Evolutionary conservation across 2,797 vertebrate genomes (phyloP).

Genomic region (Thamnophis elegans): DNA sequence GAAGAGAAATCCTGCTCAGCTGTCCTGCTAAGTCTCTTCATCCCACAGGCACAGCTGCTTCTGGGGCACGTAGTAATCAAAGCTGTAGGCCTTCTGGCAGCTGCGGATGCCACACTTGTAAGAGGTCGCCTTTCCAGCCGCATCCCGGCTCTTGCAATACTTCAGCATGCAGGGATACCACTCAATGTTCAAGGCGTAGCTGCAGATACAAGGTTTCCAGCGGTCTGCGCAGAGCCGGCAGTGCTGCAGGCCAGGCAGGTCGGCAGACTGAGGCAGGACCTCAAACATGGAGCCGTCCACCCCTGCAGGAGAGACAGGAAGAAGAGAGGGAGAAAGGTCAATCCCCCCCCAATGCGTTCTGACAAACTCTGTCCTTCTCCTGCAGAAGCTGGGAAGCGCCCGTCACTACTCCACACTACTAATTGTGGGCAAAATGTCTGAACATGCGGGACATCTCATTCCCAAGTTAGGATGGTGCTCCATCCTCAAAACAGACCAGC

Average conservation of each 20-base stretch:
- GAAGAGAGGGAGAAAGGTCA: background rate
- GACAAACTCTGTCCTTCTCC: background rate
- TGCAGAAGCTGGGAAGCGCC: background rate
- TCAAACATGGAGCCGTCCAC: constrained; percentile 90
- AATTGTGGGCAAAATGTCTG: background rate
- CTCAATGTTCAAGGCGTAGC: constrained; percentile 86
- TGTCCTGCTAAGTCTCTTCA: constrained; percentile 81
- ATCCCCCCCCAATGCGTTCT: too few species aligned
- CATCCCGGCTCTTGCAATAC: constrained; percentile 88
- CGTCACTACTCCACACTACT: background rate
- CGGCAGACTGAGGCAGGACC: constrained; percentile 76
- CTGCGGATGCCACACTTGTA: constrained; percentile 98
- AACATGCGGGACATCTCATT: background rate
- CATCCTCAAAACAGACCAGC: background rate
- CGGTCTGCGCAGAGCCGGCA: constrained; percentile 80
- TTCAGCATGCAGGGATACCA: constrained; percentile 98
- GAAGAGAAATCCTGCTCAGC: rapidly evolving
- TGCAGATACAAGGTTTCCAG: constrained; percentile 88
- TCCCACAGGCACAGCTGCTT: constrained; percentile 96
- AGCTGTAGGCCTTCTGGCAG: constrained; percentile 93
- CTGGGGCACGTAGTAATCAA: constrained; percentile 87
- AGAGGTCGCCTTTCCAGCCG: constrained; percentile 76
- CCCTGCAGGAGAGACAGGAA: constrained; percentile 69
- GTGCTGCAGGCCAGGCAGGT: constrained; percentile 73
- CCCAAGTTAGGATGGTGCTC: background rate